A percentile compares a stretch with the other conserved stretches of the same genome.
phyloP scores from a whole-genome alignment of 2,113 vertebrate genomes.

The Sylvietta virens region DNA sequence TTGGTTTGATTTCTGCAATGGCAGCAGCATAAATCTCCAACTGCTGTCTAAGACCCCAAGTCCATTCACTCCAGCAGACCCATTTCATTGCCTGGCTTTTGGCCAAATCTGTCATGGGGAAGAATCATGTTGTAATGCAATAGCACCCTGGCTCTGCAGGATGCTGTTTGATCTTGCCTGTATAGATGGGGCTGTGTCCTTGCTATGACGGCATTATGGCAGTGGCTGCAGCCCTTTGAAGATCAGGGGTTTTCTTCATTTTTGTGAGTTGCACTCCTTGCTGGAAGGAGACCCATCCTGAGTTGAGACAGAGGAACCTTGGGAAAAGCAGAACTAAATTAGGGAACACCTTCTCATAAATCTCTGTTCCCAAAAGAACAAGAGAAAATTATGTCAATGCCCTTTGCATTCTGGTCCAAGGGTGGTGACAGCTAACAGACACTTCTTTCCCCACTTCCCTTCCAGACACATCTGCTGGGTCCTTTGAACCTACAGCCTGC shows the following conservation, averaged over 20 bases:
- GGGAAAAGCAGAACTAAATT: background rate
- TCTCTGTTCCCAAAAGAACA: background rate
- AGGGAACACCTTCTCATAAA: background rate
- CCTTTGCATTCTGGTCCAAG: background rate
- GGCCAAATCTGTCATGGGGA: constrained; percentile 8
- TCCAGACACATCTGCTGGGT: background rate
- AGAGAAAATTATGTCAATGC: background rate
- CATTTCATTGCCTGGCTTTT: constrained; percentile 27
- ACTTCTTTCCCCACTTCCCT: background rate
- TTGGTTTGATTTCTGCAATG: constrained; percentile 36
- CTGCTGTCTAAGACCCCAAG: background rate
- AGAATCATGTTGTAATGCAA: constrained; percentile 50
- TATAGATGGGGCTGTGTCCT: background rate
- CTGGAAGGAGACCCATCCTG: background rate
- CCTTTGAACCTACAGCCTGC: background rate
- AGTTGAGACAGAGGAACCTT: background rate
- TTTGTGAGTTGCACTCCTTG: background rate
- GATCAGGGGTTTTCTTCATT: background rate
- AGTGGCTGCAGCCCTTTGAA: constrained; percentile 21
- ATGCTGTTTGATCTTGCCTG: constrained; percentile 53
- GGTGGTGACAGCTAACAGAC: background rate
- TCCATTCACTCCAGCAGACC: background rate
- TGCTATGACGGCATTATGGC: background rate
- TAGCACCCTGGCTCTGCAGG: constrained; percentile 28
- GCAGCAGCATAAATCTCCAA: constrained; percentile 28